These are phyloP conservation scores for Caenorhabditis zanzibari DNA, from an alignment of 2,888 invertebrate genomes.

Conservation along the genomic window DNA sequence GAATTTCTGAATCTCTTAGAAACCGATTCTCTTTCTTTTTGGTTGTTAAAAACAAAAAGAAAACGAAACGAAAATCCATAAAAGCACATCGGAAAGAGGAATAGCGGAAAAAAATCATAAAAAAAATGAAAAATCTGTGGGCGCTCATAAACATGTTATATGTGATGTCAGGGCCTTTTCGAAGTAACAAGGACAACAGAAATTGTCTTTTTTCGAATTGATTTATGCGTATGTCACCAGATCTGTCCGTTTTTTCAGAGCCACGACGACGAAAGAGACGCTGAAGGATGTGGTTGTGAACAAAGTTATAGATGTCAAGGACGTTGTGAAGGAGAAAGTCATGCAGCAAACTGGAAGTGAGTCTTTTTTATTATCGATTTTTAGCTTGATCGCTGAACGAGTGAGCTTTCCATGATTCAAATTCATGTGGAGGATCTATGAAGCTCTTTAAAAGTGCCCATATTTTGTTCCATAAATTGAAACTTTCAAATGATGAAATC, in stretches of 20 bases:
- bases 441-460: too few species aligned
- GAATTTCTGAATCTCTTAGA: not conserved
- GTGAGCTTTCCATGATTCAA: not conserved
- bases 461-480: too few species aligned
- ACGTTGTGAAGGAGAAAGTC: constrained; percentile 80
- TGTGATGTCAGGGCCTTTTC: constrained; percentile 27
- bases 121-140: constrained; percentile 53
- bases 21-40: not conserved
- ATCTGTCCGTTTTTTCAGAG: constrained; percentile 64
- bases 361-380: constrained; percentile 47
- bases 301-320: constrained; percentile 79
- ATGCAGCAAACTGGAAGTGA: constrained; percentile 82
- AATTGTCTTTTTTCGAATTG: constrained; percentile 34
- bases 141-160: constrained; percentile 47
- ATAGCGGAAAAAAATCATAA: constrained; percentile 10
- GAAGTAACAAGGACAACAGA: constrained; percentile 16
- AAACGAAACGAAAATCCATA: constrained; percentile 37
- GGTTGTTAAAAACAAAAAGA: constrained; percentile 14
- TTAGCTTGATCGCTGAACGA: not conserved
- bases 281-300: constrained; percentile 77
- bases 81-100: constrained; percentile 5
- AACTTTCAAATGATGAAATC: too few species aligned
- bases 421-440: too few species aligned
- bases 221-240: constrained; percentile 32
- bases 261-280: constrained; percentile 74